These are phyloP conservation scores for Coleophora deauratella DNA, from an alignment of 2,888 invertebrate species.

Conservation along the genomic window DNA sequence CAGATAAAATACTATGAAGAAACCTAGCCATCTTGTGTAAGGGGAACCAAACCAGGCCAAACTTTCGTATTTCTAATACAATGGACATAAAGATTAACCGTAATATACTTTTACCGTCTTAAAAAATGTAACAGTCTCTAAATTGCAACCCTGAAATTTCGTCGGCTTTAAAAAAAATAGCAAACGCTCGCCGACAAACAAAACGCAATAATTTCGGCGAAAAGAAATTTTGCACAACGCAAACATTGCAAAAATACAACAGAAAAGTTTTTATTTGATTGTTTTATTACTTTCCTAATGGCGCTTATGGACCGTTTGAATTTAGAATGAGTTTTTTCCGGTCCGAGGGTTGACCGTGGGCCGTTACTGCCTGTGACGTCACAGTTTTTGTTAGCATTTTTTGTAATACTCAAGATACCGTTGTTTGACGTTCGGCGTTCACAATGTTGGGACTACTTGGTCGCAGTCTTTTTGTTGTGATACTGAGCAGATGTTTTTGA, in stretches of 20 bases:
- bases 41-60: too few relatives aligned
- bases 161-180: constrained; percentile 18
- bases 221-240: constrained; percentile 64
- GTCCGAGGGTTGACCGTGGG: constrained; percentile 14
- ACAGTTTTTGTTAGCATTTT: constrained; percentile 14
- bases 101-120: not conserved
- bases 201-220: constrained; percentile 37
- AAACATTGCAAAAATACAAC: constrained; percentile 27
- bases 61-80: too few relatives aligned
- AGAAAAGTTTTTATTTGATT: constrained; percentile 11
- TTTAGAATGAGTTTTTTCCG: constrained; percentile 19
- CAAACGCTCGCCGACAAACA: constrained; percentile 22
- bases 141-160: constrained; percentile 31
- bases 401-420: too few relatives aligned
- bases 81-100: too few relatives aligned
- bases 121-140: constrained; percentile 11
- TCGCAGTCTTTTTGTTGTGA: too few relatives aligned
- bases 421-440: too few relatives aligned
- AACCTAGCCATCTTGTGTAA: too few relatives aligned
- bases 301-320: constrained; percentile 19
- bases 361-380: constrained; percentile 46
- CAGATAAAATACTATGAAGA: too few relatives aligned
- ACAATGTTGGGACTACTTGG: too few relatives aligned
- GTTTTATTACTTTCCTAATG: constrained; percentile 31
- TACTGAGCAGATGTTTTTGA: too few relatives aligned